These are phyloP conservation scores for Corythornis cristatus DNA, from an alignment of 2,113 vertebrate species.

Conservation along the genomic window DNA sequence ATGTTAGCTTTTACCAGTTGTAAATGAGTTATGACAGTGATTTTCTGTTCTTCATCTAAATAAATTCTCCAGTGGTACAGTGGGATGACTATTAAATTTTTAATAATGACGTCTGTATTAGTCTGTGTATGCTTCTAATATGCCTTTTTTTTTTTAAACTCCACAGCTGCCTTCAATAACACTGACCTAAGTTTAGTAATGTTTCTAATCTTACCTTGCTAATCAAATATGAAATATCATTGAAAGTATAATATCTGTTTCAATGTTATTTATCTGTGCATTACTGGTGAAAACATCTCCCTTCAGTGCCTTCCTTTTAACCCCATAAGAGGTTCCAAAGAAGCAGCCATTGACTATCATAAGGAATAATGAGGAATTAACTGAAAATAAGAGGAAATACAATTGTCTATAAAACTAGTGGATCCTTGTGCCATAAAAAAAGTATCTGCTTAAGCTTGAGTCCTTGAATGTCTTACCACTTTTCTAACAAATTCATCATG, in stretches of 20 bases:
- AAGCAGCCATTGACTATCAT: neutral
- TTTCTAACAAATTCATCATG: conserved; percentile 81
- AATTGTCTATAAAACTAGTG: neutral
- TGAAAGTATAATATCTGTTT: neutral
- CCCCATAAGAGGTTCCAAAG: neutral
- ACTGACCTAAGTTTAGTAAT: neutral
- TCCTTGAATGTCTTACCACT: conserved; percentile 78
- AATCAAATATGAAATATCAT: neutral
- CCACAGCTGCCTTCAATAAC: neutral
- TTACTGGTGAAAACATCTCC: neutral
- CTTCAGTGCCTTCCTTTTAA: neutral
- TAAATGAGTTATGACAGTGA: neutral
- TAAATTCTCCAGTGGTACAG: neutral
- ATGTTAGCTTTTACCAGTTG: neutral
- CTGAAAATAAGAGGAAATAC: neutral
- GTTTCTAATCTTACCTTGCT: neutral
- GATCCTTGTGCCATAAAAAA: neutral
- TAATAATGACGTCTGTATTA: neutral
- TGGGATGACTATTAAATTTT: neutral
- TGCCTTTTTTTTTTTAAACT: neutral
- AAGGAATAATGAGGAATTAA: neutral
- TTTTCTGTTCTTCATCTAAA: neutral
- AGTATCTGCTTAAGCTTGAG: neutral
- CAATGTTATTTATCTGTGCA: neutral
- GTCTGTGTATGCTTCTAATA: neutral